Evolutionary conservation across 2,888 invertebrate species (phyloP).

Genomic region (Epinotia demarniana): DNA sequence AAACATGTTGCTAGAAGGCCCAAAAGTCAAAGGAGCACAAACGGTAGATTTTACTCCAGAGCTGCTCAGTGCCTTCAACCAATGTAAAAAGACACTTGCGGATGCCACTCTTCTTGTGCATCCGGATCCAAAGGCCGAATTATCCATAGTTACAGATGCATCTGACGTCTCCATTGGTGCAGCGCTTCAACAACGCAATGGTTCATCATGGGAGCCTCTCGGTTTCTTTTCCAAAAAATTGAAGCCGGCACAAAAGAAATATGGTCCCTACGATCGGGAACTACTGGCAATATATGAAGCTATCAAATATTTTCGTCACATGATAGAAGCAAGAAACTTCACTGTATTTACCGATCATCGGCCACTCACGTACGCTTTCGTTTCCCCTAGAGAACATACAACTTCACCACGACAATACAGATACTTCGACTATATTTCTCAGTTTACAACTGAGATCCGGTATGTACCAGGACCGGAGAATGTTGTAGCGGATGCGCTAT

Average conservation of each 20-base stretch:
- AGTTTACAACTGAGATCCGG: slow-evolving; percentile 21
- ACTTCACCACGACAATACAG: slow-evolving; percentile 25
- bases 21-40: slow-evolving; percentile 7
- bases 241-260: too few relatives aligned
- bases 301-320: slow-evolving; percentile 18
- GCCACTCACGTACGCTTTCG: slow-evolving; percentile 22
- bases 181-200: slow-evolving; percentile 1
- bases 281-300: slow-evolving; percentile 29
- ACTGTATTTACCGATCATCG: too few relatives aligned
- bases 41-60: slow-evolving; percentile 6
- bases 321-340: slow-evolving; percentile 20
- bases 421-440: slow-evolving; percentile 29
- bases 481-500: slow-evolving; percentile 22
- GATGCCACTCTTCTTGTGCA: slow-evolving; percentile 17
- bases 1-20: background rate
- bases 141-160: slow-evolving; percentile 12
- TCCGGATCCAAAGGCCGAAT: slow-evolving; percentile 3
- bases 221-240: slow-evolving; percentile 25
- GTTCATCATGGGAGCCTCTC: slow-evolving; percentile 10
- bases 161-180: slow-evolving; percentile 12
- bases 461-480: slow-evolving; percentile 12
- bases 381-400: background rate
- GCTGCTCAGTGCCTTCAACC: background rate
- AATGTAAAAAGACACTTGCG: slow-evolving; percentile 3
- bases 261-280: slow-evolving; percentile 33